These are phyloP conservation scores for Phylloscopus whistleri DNA, from an alignment of 2,113 vertebrate species.

Conservation along the genomic window DNA sequence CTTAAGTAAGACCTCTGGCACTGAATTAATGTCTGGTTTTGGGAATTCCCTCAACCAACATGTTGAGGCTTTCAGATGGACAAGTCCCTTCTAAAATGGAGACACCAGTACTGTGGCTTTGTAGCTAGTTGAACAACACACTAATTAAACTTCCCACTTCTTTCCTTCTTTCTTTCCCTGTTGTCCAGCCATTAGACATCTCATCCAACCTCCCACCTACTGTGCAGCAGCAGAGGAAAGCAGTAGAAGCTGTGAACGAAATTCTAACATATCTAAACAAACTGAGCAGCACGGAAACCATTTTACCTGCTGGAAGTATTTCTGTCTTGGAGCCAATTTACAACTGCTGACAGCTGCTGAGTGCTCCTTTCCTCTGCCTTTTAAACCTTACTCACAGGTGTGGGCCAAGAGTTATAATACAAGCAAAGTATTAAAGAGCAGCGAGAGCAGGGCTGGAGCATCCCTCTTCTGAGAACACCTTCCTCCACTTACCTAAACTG, in stretches of 20 bases:
- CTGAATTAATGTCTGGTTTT: background rate
- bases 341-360: background rate
- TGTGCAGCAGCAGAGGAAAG: background rate
- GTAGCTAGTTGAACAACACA: background rate
- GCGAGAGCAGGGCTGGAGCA: background rate
- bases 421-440: background rate
- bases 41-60: rapidly evolving
- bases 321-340: background rate
- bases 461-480: background rate
- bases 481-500: constrained; percentile 83
- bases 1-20: background rate
- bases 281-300: background rate
- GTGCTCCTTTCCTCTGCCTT: background rate
- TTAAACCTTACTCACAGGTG: background rate
- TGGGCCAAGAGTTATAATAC: background rate
- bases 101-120: background rate
- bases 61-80: background rate
- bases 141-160: background rate
- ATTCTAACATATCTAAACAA: background rate
- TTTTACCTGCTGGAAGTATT: background rate
- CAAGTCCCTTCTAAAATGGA: background rate
- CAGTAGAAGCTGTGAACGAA: background rate
- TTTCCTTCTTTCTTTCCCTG: background rate
- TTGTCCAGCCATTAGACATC: background rate
- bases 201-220: background rate